Evolutionary conservation across 1,140 invertebrate genomes (phyloP), one percentile per base, ranked within the genome.

Genomic region (Parasteatoda tepidariorum): DNA sequence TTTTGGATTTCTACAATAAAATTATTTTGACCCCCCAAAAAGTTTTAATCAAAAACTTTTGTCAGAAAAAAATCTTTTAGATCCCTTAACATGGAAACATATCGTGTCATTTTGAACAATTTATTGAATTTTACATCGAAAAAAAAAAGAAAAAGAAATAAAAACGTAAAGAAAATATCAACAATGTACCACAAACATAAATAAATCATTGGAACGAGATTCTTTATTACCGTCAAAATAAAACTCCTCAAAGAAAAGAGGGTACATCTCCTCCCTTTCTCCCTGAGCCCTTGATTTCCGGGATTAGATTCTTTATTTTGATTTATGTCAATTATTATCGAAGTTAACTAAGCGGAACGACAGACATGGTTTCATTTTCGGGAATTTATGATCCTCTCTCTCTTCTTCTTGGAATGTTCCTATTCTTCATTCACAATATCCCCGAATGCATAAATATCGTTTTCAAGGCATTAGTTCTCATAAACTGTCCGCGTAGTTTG

Each of bases 281-380:
- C 38, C 18, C 33, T 30, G 7, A 41, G 73, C 55, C 59, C 28
- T 30, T 15, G 34, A 64, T 68, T 79, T 79, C 68, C 76, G 62
- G 41, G 76, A 64, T 68, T 68, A 68, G 26, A 55, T 68, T 79
- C 64, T 68, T 79, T 79, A 38, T 55, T 79, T 67, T 67, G 76
- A 79, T 79, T 67, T 54, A 79, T 79, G 76, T 68, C 76, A 79
- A 67, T 79, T 79, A 79, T 79, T 79, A 79, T 22, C 48, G 64
- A 15, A 61, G 38, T 67, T 48, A 79, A 5, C 76, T 48, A 68
- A 79, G 76, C 54, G 64, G 31, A 30, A 28, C 74, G 18, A 48
- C 30, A 68, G 76, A 79, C 76, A 68, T 68, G 76, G 76, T 79
- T 79, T 79, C 76, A 59, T 79, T 79, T 68, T 79, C 68, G 57